phyloP scores from a whole-genome alignment of 2,113 vertebrate species.

The Cyanoliseus patagonus region DNA sequence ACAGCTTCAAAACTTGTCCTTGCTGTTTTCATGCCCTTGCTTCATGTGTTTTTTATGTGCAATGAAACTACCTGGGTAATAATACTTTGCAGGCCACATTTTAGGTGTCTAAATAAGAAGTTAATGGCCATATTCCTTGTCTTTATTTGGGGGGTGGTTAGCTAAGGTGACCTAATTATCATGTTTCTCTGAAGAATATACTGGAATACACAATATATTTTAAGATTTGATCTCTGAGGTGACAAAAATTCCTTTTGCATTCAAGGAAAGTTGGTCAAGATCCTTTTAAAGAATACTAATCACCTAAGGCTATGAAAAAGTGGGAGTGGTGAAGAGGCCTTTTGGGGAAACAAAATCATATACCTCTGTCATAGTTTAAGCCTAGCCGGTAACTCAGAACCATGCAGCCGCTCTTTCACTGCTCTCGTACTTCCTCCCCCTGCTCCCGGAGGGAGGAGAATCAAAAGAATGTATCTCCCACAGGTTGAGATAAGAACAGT shows the following conservation, averaged over 20 bases:
- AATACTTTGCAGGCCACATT: background rate
- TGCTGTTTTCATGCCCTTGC: background rate
- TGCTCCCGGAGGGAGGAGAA: background rate
- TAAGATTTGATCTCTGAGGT: background rate
- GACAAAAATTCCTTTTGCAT: background rate
- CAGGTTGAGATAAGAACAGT: background rate
- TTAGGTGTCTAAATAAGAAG: background rate
- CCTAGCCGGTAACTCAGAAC: background rate
- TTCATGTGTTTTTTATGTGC: background rate
- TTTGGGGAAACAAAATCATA: background rate
- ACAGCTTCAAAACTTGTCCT: background rate
- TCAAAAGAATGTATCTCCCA: background rate
- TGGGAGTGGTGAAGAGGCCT: background rate
- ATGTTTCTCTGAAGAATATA: background rate
- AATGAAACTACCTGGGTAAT: background rate
- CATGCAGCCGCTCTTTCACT: background rate
- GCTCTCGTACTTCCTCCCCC: background rate
- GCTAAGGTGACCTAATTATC: background rate
- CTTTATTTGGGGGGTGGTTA: background rate
- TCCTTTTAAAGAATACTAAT: background rate
- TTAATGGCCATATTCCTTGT: background rate
- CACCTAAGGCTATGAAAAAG: background rate
- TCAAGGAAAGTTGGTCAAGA: background rate
- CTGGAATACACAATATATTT: background rate
- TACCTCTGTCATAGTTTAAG: background rate